These are phyloP conservation scores for Podabrus alpinus DNA, from an alignment of 2,888 invertebrate species.

Conservation along the genomic window DNA sequence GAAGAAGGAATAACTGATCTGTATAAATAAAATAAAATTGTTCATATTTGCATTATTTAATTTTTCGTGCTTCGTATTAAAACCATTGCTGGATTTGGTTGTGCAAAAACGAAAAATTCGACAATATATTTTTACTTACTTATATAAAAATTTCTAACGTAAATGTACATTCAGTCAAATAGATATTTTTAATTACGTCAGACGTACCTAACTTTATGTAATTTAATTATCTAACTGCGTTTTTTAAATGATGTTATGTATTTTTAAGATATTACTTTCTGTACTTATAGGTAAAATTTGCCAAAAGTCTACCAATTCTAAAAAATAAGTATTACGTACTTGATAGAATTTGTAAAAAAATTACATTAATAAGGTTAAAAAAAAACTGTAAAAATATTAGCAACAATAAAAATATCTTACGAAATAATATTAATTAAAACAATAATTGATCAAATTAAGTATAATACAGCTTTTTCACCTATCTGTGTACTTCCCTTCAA, in stretches of 20 bases:
- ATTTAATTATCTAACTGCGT: constrained; percentile 1
- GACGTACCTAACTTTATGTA: constrained; percentile 13
- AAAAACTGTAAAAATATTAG: background rate
- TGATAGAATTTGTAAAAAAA: background rate
- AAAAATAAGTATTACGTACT: background rate
- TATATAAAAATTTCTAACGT: constrained; percentile 15
- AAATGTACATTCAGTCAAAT: constrained; percentile 11
- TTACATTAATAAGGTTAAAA: background rate
- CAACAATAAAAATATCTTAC: background rate
- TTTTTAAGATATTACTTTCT: background rate
- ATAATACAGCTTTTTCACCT: too few relatives aligned
- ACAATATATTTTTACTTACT: constrained; percentile 27
- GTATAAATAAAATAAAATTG: constrained; percentile 5
- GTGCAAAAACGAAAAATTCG: constrained; percentile 22
- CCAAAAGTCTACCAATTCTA: background rate
- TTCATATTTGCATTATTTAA: constrained; percentile 11
- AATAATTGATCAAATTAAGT: too few relatives aligned
- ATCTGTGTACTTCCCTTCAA: too few relatives aligned
- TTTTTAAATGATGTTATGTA: background rate
- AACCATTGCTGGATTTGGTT: constrained; percentile 19
- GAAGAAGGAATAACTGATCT: constrained; percentile 35
- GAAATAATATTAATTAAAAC: too few relatives aligned
- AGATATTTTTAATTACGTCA: constrained; percentile 15
- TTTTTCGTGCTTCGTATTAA: constrained; percentile 10
- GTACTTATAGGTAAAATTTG: background rate